These are phyloP conservation scores for Rhabdomys dilectus DNA, from an alignment of 2,113 vertebrate species.

Conservation along the genomic window DNA sequence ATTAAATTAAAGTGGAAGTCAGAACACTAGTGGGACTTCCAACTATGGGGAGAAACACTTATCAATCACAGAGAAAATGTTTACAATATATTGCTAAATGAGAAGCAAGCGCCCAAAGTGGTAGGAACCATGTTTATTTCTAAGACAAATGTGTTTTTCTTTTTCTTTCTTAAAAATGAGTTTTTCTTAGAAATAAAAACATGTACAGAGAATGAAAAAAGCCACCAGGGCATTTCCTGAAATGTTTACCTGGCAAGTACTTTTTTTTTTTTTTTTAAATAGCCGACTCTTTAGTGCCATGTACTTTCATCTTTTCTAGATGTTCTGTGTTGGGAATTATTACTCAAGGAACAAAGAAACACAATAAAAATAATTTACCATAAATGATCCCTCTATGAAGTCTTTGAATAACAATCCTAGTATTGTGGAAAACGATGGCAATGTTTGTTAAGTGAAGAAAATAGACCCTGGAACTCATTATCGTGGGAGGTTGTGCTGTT, in stretches of 20 bases:
- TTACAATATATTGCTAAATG: not conserved
- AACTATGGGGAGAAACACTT: not conserved
- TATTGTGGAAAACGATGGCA: not conserved
- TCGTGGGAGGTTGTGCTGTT: not conserved
- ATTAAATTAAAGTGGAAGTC: not conserved
- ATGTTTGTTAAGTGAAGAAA: not conserved
- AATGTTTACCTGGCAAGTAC: not conserved
- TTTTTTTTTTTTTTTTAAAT: not conserved
- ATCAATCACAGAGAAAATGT: not conserved
- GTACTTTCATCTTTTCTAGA: not conserved
- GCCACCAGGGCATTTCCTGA: not conserved
- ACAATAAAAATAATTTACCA: not conserved
- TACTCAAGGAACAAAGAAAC: not conserved
- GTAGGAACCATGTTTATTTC: not conserved
- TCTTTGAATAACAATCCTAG: constrained; percentile 13
- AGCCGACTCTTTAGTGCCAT: not conserved
- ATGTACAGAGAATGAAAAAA: not conserved
- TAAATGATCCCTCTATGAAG: not conserved
- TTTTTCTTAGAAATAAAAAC: constrained; percentile 37
- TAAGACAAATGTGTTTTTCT: not conserved
- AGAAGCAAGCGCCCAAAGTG: not conserved
- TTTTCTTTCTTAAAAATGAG: constrained; percentile 5
- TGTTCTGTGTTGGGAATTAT: constrained; percentile 15
- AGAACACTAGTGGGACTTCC: not conserved
- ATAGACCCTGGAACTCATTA: not conserved